Conservation (phyloP, 2,797 vertebrate species). For the Macropus fuliginosus region DNA sequence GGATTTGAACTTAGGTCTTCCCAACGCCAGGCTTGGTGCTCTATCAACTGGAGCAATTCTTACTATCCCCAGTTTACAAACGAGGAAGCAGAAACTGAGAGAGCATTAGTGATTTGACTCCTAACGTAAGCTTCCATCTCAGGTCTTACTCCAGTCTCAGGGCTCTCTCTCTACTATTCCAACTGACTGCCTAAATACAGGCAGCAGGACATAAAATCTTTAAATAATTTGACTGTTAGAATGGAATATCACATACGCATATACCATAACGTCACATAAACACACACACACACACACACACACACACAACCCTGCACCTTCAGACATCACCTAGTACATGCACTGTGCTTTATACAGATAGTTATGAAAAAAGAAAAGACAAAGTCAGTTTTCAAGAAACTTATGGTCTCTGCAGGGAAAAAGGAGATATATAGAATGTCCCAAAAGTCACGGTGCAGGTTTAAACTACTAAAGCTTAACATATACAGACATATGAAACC, state of each 20-base stretch:
- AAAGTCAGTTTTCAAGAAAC: not conserved
- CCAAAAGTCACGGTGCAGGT: not conserved
- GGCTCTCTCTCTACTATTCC: not conserved
- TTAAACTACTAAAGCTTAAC: not conserved
- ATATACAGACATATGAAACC: not conserved
- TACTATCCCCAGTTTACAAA: not conserved
- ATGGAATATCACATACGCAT: not conserved
- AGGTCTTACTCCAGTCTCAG: not conserved
- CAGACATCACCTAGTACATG: not conserved
- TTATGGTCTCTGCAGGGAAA: not conserved
- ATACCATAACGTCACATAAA: too few species aligned
- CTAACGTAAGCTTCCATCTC: not conserved
- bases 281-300: too few species aligned
- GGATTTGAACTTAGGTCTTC: not conserved
- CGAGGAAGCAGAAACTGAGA: not conserved
- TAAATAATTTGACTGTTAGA: not conserved
- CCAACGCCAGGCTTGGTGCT: not conserved
- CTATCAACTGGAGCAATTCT: not conserved
- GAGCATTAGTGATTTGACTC: not conserved
- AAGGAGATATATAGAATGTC: not conserved
- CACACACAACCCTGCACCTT: too few species aligned
- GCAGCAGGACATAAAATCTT: not conserved
- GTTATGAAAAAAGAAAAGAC: slow-evolving; percentile 7
- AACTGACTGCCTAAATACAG: not conserved
- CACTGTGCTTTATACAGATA: slow-evolving; percentile 13